Evolutionary conservation across 2,113 vertebrate species (phyloP).

Genomic region (Cisticola juncidis): DNA sequence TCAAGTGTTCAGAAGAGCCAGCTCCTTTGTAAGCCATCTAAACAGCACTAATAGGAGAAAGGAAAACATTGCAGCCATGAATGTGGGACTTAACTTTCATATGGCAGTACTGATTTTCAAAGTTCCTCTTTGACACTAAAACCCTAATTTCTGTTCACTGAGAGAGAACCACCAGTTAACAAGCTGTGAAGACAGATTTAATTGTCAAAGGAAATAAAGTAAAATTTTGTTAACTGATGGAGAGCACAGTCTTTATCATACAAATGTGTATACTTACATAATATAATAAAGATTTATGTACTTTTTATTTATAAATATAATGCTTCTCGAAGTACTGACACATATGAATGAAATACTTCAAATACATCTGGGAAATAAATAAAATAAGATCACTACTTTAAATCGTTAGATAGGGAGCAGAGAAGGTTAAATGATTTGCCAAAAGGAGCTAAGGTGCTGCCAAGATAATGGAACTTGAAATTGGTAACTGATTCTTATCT

Average conservation of each 20-base stretch:
- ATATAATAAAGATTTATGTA: neutral
- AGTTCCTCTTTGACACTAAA: neutral
- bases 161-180: neutral
- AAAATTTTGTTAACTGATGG: neutral
- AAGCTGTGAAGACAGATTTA: neutral
- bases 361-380: neutral
- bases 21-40: neutral
- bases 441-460: neutral
- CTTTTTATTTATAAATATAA: neutral
- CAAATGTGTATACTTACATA: neutral
- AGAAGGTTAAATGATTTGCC: neutral
- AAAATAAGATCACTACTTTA: neutral
- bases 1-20: neutral
- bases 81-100: neutral
- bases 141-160: neutral
- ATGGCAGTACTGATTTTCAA: neutral
- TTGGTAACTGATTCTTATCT: neutral
- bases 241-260: neutral
- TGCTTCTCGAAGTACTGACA: neutral
- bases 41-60: neutral
- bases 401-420: neutral
- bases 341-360: neutral
- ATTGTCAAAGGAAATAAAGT: neutral
- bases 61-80: neutral
- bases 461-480: neutral